Base-by-base conservation (phyloP, 1,140 invertebrate genomes). In the Zaprionus gabonicus region DNA sequence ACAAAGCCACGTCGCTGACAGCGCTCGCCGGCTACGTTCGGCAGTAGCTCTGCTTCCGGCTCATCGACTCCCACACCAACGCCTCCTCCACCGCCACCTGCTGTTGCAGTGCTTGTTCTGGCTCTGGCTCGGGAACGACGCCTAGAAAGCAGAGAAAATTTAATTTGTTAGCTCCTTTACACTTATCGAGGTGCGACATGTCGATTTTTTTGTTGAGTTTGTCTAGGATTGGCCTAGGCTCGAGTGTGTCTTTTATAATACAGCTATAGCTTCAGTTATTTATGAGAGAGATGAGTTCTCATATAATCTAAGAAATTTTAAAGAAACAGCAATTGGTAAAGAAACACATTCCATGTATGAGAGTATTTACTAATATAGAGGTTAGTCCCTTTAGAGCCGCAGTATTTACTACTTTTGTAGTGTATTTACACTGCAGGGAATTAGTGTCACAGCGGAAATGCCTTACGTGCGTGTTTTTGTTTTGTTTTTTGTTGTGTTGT, bases 41-140 rank as follows among this genome's bases (percentile, higher is more conserved):
- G 71, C 46, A 92, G 72, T 23, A 92, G 77, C 58, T 85, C 86
- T 17, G 74, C 71, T 67, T 92, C 87, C 56, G 80, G 87, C 56
- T 91, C 84, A 66, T 88, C 84, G 10, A 25, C 46, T 51, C 46
- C 41, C 41, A 17, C 46, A 23, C 20, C 46, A 51, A 20, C 10
- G 4, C 3, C 44, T 3, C 4, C 9, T n/a, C 44, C 5, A 2
- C 44, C 23, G 4, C 44, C 7, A 17, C 44, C 20, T 15, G 51
- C 17, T 2, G 23, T 38, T 75, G 74, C 74, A 65, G 72, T 51
- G 20, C 63, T 41, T 9, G 36, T 3, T 23, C 58, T 53, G 34
- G 58, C n/a, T 62, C 57, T 56, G 10, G 57, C 25, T 23, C 82
- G 49, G n/a, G 59, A 46, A 25, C 65, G 73, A 57, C 80, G 84